Base-by-base conservation (phyloP, 2,888 invertebrate species). In the Lampropteryx suffumata region DNA sequence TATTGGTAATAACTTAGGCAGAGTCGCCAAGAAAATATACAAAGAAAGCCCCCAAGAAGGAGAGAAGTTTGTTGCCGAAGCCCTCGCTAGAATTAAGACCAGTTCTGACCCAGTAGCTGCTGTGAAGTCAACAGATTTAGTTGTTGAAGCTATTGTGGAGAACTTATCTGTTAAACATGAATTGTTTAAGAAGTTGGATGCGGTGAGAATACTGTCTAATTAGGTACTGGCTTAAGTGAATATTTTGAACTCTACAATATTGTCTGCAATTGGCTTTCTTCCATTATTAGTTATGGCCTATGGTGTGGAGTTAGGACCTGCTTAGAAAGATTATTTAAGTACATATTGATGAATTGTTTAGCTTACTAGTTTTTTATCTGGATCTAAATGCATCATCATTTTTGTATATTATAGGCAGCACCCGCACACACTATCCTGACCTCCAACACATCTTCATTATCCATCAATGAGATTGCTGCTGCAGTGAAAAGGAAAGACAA, bases 391-490 rank as follows among this genome's bases (percentile, higher is more conserved):
- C 3, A 24, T 24, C 6, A 24, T 21, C 21, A 5, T 3, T 21
- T 24, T 8, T 24, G 17, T 35, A n/a, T 17, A 17, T 65, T 86
- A 41, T 79, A 95, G 93, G 88, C 91, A 10, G 94, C 94, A 0
- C 94, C 94, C 0, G 76, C 84, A 0, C 93, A 94, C 64, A 93
- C 97, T 1, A 94, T 98, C 57, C 94, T 98, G 78, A 94, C 96
- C 1, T 96, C 96, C 21, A 98, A 98, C 80, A 98, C 98, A 0
- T 97, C 97, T 3, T 97, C 97, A 0, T 91, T 98, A 11, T 93
- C 95, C 8, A 95, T 98, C 61, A 91, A 91, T 52, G 97, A 97
- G 66, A 97, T 98, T 68, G 94, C 95, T 0, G 91, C 92, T 6
- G 92, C 93, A 3, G 94, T 96, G 1, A 92, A 94, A 49, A 91